phyloP scores from a whole-genome alignment of 2,888 invertebrate species.

The Chloroclysta siterata region DNA sequence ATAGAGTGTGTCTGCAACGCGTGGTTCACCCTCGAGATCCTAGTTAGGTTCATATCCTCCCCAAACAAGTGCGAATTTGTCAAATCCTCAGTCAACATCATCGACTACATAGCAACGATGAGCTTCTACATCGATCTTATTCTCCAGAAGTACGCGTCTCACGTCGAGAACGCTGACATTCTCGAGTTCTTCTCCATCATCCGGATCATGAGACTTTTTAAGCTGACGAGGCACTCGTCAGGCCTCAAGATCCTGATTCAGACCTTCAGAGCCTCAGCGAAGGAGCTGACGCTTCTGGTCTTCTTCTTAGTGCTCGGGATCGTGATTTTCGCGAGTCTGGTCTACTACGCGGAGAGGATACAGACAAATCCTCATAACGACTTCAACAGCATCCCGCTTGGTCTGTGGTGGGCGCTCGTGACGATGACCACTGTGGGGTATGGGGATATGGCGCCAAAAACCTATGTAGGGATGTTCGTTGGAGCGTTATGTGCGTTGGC shows the following conservation, averaged over 20 bases:
- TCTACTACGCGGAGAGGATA: slow-evolving; percentile 98
- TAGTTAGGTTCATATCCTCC: slow-evolving; percentile 95
- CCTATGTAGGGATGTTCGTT: slow-evolving; percentile 99
- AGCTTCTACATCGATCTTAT: slow-evolving; percentile 98
- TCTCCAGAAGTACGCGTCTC: slow-evolving; percentile 94
- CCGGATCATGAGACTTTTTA: slow-evolving; percentile 98
- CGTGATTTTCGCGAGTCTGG: slow-evolving; percentile 98
- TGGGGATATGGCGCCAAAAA: slow-evolving; percentile 99
- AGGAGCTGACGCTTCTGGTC: slow-evolving; percentile 97
- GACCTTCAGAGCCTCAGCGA: slow-evolving; percentile 98
- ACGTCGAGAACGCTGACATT: slow-evolving; percentile 97
- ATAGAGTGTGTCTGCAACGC: slow-evolving; percentile 99
- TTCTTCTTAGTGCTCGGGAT: slow-evolving; percentile 99
- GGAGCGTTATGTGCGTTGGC: slow-evolving; percentile 98
- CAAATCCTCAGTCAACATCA: slow-evolving; percentile 98
- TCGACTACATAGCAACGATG: slow-evolving; percentile 99
- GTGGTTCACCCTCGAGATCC: slow-evolving; percentile 99
- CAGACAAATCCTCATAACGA: slow-evolving; percentile 98
- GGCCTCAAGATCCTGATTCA: slow-evolving; percentile 99
- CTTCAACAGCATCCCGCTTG: slow-evolving; percentile 98
- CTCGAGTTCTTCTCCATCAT: slow-evolving; percentile 99
- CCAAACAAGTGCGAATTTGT: slow-evolving; percentile 98
- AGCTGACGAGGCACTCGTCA: slow-evolving; percentile 97
- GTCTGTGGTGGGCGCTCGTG: slow-evolving; percentile 99
- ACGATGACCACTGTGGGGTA: slow-evolving; percentile 99